Evolutionary conservation across 2,888 invertebrate genomes (phyloP), one percentile per base, ranked within the genome.

Genomic region (Sussaba pulchella): DNA sequence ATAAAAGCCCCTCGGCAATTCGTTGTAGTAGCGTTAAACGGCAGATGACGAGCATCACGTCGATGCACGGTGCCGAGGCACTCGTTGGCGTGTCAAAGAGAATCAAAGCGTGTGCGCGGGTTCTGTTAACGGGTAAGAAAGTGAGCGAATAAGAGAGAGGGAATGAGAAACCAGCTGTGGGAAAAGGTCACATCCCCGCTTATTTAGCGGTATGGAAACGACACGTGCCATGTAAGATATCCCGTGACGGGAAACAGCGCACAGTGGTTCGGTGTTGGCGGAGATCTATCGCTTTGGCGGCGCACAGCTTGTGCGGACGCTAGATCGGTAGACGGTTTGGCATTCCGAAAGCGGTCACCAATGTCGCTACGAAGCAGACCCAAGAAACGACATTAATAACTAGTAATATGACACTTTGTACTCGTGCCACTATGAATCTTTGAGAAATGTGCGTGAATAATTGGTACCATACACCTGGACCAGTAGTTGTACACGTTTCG

Each of bases 321-420:
- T 81, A 85, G 84, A 82, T 85, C 78, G 77, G 84, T 78, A 78
- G 80, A 85, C 77, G 77, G 78, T 81, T 83, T 78, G 75, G 78
- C 76, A 73, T 63, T 54, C 73, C 21, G 77, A 69, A 72, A 63
- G 70, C 64, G 69, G 70, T 78, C 73, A 69, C 69, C 41, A 66
- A 50, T 47, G 57, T 73, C 70, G 74, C 75, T 45, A 64, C 75
- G 76, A 78, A 67, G 83, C 85, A 76, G 81, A 82, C 78, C 78
- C 81, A 76, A 82, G 82, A 84, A 84, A 83, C 74, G 69, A 83
- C 85, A 86, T 87, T 87, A 87, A 86, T 86, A 86, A 86, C 78
- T 72, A 70, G 63, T 80, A 72, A 61, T 82, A 82, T 75, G 82
- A 78, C 83, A 82, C 83, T 83, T 78, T 80, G 82, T 72, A 84